Base-by-base conservation (phyloP, 1,140 invertebrate genomes). In the Rhagoletis zephyria region DNA sequence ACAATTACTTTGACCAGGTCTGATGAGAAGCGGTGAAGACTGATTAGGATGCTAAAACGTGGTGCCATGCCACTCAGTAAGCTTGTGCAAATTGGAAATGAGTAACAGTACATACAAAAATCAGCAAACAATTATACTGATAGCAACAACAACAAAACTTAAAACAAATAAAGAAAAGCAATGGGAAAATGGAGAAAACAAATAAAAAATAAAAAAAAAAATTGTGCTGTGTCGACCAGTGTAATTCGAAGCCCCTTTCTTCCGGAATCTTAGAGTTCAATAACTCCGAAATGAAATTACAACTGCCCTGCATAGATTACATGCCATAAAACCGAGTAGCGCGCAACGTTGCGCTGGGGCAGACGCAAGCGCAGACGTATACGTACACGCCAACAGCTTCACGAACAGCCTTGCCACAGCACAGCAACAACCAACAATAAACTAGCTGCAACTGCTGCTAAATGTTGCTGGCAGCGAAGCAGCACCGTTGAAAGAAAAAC, bases 181-280 rank as follows among this genome's bases (percentile, higher is more conserved):
- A 45, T 61, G 85, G 14, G 19, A 85, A 85, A 85, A 85, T 45
- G 30, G 5, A 1, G n/a, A 5, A 30, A 67, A 42, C 59, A 63
- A 85, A 85, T 85, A 59, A 60, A 59, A 85, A 1, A 48, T 40
- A 63, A 61, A n/a, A 16, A 0, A 85, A 63, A 85, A 81, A 81
- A 81, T 51, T 56, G 14, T n/a, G 74, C 42, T 81, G 74, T 81
- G 48, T 56, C 74, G 74, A 81, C 74, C 74, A 81, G 74, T 30
- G 74, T 81, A 86, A 87, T 87, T 87, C 86, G 61, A 65, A 87
- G 60, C 86, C 64, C 63, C 64, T 64, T 87, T 65, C 61, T 87
- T 64, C 86, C 59, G 86, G 86, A 87, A 87, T 87, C 86, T 87
- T 87, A 74, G 60, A 87, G 87, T 87, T 87, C 87, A 87, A 87